Conservation (phyloP, 1,140 invertebrate species). For the Notospermus geniculatus region DNA sequence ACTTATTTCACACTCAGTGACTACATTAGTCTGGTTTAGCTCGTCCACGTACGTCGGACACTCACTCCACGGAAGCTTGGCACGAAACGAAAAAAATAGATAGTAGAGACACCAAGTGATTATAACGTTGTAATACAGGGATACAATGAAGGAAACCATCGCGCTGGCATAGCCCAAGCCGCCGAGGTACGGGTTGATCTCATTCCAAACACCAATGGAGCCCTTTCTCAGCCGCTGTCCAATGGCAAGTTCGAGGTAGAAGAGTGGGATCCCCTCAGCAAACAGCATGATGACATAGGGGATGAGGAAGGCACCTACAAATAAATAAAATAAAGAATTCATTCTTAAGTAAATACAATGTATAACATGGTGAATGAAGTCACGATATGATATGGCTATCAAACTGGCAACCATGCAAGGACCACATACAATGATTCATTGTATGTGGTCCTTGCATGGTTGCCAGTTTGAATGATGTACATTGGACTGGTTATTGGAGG, state of each 20-base stretch:
- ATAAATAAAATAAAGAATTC: slow-evolving; percentile 7
- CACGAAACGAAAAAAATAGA: slow-evolving; percentile 60
- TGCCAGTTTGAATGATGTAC: background rate
- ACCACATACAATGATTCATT: background rate
- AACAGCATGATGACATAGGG: slow-evolving; percentile 48
- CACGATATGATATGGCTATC: background rate
- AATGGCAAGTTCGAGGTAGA: slow-evolving; percentile 43
- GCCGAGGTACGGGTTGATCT: slow-evolving; percentile 39
- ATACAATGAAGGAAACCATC: slow-evolving; percentile 94
- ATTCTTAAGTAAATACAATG: background rate
- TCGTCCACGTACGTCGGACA: slow-evolving; percentile 59
- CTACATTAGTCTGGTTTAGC: slow-evolving; percentile 25
- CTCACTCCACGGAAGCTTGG: slow-evolving; percentile 86
- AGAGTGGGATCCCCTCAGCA: slow-evolving; percentile 42
- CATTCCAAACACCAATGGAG: slow-evolving; percentile 38
- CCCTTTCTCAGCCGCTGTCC: slow-evolving; percentile 40
- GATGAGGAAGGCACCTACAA: slow-evolving; percentile 47
- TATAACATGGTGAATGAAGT: background rate
- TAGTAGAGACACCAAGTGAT: slow-evolving; percentile 97
- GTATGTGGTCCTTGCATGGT: background rate
- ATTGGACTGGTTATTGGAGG: background rate
- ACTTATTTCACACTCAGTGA: slow-evolving; percentile 37
- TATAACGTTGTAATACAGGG: slow-evolving; percentile 98
- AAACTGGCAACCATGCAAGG: background rate
- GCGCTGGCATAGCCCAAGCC: slow-evolving; percentile 95